Conservation (phyloP, 2,888 invertebrate species). For the Nephrocerus scutellatus region DNA sequence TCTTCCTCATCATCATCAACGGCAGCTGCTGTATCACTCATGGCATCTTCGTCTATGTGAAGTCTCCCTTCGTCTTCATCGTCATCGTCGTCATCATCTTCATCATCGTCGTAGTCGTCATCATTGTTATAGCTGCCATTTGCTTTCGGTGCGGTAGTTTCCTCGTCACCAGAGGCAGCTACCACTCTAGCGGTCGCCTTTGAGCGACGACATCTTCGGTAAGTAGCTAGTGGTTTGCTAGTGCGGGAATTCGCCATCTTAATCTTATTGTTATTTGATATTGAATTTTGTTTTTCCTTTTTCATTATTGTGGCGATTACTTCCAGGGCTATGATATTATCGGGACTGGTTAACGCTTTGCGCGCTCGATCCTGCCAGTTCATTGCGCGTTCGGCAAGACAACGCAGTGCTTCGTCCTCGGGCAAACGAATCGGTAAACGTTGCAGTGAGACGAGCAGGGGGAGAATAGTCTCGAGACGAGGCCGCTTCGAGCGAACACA, state of each 20-base stretch:
- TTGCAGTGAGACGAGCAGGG: slow-evolving; percentile 70
- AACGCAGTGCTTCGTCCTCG: slow-evolving; percentile 87
- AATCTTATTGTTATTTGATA: no score
- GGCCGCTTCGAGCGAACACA: slow-evolving; percentile 85
- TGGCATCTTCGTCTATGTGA: slow-evolving; percentile 41
- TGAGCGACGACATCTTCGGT: slow-evolving; percentile 23
- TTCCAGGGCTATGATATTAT: slow-evolving; percentile 59
- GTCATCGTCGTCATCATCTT: slow-evolving; percentile 30
- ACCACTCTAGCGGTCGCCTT: slow-evolving; percentile 25
- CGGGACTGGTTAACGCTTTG: slow-evolving; percentile 59
- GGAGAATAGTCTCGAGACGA: slow-evolving; percentile 71
- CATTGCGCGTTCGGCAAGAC: slow-evolving; percentile 90
- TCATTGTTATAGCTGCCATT: slow-evolving; percentile 13
- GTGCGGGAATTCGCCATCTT: no score
- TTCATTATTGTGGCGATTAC: slow-evolving; percentile 42
- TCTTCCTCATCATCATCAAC: slow-evolving; percentile 38
- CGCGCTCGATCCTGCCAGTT: slow-evolving; percentile 88
- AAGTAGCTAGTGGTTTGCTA: no score
- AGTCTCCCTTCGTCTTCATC: slow-evolving; percentile 39
- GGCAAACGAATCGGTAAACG: slow-evolving; percentile 69
- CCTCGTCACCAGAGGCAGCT: slow-evolving; percentile 15
- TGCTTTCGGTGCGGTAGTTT: slow-evolving; percentile 26
- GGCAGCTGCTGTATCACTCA: no score
- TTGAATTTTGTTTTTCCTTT: no score
- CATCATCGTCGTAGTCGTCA: slow-evolving; percentile 12